Evolutionary conservation across 2,888 invertebrate genomes (phyloP), one percentile per base, ranked within the genome.

Genomic region (Agapetus fuscipes): DNA sequence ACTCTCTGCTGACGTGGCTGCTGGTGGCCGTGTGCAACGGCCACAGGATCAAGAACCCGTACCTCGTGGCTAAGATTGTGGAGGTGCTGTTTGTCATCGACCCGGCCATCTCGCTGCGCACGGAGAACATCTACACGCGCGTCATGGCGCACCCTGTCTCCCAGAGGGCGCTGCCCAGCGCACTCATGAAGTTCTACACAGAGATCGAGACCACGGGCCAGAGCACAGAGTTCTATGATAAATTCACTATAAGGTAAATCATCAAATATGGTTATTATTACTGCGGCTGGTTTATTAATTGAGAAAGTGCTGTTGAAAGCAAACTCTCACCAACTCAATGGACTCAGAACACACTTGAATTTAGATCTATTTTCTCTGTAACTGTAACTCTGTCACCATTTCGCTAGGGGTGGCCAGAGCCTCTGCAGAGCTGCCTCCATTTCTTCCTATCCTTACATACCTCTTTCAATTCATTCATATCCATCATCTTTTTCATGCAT

Each of bases 201-300:
- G 95, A 95, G 54, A 90, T 96, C 39, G 97, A 97, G 69, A 89
- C 90, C 9, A 97, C 96, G 7, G 97, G 97, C 7, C 89, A 95
- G 51, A 93, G 90, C 62, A 93, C 91, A 24, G 98, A 98, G 67
- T 98, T 98, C 67, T 98, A 96, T 57, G 97, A 97, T 66, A 98
- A 98, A 67, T 98, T 98, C 64, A 91, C 93, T 9, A 97, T 98
- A 53, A 79, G 98, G 60, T 62, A 28, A 33, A n/a, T n/a, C 20
- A 20, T 9, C 20, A 20, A 20, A n/a, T n/a, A n/a, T n/a, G n/a
- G n/a, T n/a, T n/a, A n/a, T n/a, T n/a, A n/a, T n/a, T n/a, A n/a
- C n/a, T n/a, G n/a, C n/a, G n/a, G n/a, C n/a, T n/a, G n/a, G n/a
- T n/a, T n/a, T n/a, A n/a, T n/a, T n/a, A n/a, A n/a, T n/a, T n/a